Percentiles rank a stretch among this genome's conserved stretches.
Evolutionary conservation across 2,113 vertebrate genomes (phyloP).

Genomic region (Saiga tatarica): DNA sequence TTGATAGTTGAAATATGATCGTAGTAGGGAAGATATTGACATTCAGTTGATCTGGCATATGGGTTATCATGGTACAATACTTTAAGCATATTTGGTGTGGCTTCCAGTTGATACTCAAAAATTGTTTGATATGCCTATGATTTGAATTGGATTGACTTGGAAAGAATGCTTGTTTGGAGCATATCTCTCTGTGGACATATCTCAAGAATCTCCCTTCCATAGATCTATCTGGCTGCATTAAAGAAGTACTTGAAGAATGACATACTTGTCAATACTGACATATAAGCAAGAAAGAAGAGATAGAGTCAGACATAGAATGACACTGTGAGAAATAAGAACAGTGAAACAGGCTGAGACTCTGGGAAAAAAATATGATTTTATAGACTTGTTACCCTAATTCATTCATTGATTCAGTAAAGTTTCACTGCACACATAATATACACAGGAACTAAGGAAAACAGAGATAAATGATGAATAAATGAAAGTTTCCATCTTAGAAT

Average conservation of each 20-base stretch:
- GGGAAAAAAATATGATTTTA: not conserved
- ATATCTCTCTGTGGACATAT: not conserved
- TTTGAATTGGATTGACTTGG: not conserved
- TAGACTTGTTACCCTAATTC: not conserved
- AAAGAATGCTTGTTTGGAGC: not conserved
- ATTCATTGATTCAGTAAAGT: not conserved
- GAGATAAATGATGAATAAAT: not conserved
- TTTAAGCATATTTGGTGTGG: constrained; percentile 33
- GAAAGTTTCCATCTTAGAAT: not conserved
- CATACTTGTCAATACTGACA: not conserved
- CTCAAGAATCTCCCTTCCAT: not conserved
- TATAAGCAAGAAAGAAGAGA: not conserved
- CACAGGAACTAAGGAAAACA: not conserved
- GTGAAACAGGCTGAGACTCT: not conserved
- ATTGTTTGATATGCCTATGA: not conserved
- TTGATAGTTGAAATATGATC: constrained; percentile 23
- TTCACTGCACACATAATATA: not conserved
- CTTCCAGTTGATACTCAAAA: constrained; percentile 24
- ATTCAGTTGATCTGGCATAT: constrained; percentile 19
- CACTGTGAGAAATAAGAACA: not conserved
- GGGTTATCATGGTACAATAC: not conserved
- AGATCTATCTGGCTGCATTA: not conserved
- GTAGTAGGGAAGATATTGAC: not conserved
- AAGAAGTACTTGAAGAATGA: not conserved
- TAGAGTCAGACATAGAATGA: not conserved